Base-by-base conservation (phyloP, 1,140 invertebrate species). In the Marisa cornuarietis region DNA sequence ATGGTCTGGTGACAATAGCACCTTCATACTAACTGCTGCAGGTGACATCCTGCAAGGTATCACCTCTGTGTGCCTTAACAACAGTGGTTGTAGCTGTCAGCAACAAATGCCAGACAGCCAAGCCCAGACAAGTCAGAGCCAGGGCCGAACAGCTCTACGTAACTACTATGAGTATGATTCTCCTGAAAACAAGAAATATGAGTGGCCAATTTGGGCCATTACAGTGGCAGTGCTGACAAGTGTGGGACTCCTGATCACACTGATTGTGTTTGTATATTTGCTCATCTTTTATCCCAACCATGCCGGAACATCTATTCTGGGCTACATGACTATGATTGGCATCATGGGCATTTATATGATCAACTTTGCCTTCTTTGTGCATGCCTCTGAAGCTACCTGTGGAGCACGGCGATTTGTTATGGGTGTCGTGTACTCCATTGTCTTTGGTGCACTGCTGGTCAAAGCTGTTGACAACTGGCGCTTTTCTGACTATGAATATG, bases 331-430 rank as follows among this genome's bases (percentile, higher is more conserved):
- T 24, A 87, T 93, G 31, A 78, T 92, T 62, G 92, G 92, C n/a
- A 86, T 93, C 66, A 80, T 93, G 13, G 85, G 92, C 1, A 86
- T 92, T 24, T 93, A 92, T 83, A 87, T 86, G 42, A 87, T 91
- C 65, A 93, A 92, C 82, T 92, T 92, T 82, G 91, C 91, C n/a
- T 93, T 92, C 87, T 89, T 93, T 69, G 78, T 92, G 13, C 88
- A 89, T 31, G 90, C 92, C 8, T 90, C 83, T 9, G 79, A 87
- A 14, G 89, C 85, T 10, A 88, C 87, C 10, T 93, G 92, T 83
- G 90, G 87, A 16, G 87, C 91, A 10, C 87, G 92, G 52, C 81
- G 87, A 24, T 88, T 90, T 75, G 66, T 85, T 7, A 90, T 92
- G 85, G 91, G 91, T 16, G 78, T 93, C 20, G 89, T 92, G 5